phyloP scores from a whole-genome alignment of 2,797 vertebrate species.

The Alcedo quadribrachys region DNA sequence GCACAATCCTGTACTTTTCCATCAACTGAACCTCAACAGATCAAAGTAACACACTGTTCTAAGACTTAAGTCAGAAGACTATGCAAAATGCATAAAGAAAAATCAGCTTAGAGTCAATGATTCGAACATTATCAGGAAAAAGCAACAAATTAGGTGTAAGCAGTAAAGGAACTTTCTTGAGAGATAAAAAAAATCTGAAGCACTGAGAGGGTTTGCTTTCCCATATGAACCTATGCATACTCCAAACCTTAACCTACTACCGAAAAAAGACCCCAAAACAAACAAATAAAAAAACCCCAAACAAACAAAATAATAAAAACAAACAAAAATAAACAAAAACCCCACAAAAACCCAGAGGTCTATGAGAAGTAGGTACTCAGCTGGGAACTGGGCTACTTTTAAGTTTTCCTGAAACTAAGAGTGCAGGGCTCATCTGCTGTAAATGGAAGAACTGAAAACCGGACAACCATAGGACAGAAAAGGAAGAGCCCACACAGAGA shows the following conservation, averaged over 20 bases:
- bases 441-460: neutral
- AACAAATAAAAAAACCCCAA: neutral
- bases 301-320: neutral
- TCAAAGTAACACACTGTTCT: neutral
- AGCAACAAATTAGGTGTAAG: neutral
- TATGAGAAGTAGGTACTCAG: neutral
- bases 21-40: neutral
- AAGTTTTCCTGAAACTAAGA: neutral
- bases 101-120: neutral
- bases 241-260: neutral
- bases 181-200: neutral
- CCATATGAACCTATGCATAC: neutral
- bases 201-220: neutral
- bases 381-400: neutral
- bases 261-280: neutral
- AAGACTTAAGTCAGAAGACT: neutral
- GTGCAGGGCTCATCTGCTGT: neutral
- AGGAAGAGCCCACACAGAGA: neutral
- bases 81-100: neutral
- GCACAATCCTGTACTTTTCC: constrained; percentile 52
- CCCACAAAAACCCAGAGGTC: neutral
- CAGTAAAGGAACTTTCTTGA: neutral
- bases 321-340: no score
- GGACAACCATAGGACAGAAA: neutral
- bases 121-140: neutral